A percentile compares a stretch with the other conserved stretches of the same genome.
These are phyloP conservation scores for Pangasius krempfi DNA, from an alignment of 2,797 vertebrate genomes.

Conservation along the genomic window DNA sequence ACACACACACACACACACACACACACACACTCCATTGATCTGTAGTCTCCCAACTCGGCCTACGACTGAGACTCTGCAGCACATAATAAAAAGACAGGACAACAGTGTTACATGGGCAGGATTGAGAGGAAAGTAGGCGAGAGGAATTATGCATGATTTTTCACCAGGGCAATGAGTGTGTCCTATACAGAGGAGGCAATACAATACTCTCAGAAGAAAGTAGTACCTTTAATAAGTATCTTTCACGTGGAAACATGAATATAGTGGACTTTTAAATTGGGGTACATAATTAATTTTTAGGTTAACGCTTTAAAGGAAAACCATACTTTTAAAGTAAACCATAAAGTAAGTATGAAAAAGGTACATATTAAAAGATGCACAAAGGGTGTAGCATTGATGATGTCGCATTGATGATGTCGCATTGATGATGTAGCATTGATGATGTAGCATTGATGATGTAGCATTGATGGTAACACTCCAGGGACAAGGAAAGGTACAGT, in stretches of 20 bases:
- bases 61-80: background rate
- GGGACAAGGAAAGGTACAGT: background rate
- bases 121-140: background rate
- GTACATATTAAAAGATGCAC: background rate
- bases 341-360: background rate
- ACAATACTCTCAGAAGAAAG: background rate
- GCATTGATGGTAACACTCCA: background rate
- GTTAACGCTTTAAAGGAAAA: background rate
- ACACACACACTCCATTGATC: background rate
- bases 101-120: background rate
- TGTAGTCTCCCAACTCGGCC: conserved; percentile 11
- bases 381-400: background rate
- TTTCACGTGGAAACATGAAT: background rate
- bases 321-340: background rate
- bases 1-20: background rate
- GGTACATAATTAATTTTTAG: background rate
- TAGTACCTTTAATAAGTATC: background rate
- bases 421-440: no score
- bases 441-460: background rate
- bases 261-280: background rate
- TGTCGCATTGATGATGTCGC: no score
- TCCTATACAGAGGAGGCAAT: background rate
- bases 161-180: background rate
- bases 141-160: background rate
- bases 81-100: background rate